A percentile compares a stretch with the other conserved stretches of the same genome.
These are phyloP conservation scores for Tuta absoluta DNA, from an alignment of 2,888 invertebrate species.

Conservation along the genomic window DNA sequence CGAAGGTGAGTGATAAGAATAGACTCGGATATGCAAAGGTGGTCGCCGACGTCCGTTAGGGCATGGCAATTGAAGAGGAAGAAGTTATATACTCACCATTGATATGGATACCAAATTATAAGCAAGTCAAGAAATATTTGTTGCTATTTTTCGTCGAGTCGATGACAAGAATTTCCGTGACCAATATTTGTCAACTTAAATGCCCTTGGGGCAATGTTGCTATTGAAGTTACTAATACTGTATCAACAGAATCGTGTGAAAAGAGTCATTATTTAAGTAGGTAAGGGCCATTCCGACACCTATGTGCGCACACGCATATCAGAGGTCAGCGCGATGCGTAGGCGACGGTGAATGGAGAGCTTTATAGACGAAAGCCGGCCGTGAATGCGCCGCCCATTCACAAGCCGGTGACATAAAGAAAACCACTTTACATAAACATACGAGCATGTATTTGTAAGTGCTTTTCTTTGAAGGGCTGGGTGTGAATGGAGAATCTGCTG, in stretches of 20 bases:
- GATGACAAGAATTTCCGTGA: too few relatives aligned
- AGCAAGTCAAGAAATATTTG: too few relatives aligned
- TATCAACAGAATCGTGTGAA: constrained; percentile 6
- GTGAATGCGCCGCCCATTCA: constrained; percentile 17
- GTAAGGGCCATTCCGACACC: constrained; percentile 15
- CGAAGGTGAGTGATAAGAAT: too few relatives aligned
- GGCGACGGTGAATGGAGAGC: constrained; percentile 11
- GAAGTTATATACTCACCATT: too few relatives aligned
- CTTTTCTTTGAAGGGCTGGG: neutral
- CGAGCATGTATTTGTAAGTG: neutral
- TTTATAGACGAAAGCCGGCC: constrained; percentile 3
- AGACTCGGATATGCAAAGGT: too few relatives aligned
- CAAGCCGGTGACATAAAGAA: neutral
- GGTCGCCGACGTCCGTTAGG: too few relatives aligned
- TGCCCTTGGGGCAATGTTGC: too few relatives aligned
- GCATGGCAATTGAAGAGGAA: too few relatives aligned
- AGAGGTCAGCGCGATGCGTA: constrained; percentile 18
- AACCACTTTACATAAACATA: neutral
- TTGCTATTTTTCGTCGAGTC: too few relatives aligned
- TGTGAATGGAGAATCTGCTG: neutral
- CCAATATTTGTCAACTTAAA: too few relatives aligned
- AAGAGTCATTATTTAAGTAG: constrained; percentile 1
- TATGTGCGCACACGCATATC: constrained; percentile 15
- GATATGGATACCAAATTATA: too few relatives aligned
- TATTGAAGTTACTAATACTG: neutral